Percentiles rank a stretch among this genome's conserved stretches.
phyloP scores from a whole-genome alignment of 2,113 vertebrate species.

The Haliaeetus leucogaster region DNA sequence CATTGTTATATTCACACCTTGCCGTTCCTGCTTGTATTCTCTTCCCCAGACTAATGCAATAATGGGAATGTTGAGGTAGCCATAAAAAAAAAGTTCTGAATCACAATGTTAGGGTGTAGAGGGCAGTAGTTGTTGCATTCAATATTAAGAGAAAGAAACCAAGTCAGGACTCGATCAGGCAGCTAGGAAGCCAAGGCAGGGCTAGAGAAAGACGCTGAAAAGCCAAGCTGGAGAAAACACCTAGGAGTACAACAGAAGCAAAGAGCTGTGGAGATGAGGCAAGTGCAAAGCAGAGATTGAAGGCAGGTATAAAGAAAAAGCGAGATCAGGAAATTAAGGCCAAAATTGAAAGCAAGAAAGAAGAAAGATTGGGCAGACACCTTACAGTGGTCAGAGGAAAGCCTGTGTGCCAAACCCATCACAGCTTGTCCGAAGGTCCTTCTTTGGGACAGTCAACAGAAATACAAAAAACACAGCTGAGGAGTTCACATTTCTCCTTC shows the following conservation, averaged over 20 bases:
- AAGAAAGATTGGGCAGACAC: not conserved
- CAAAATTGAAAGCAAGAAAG: not conserved
- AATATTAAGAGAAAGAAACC: not conserved
- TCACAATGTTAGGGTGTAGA: not conserved
- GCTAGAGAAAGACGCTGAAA: not conserved
- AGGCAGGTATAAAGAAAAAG: not conserved
- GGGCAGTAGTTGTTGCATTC: not conserved
- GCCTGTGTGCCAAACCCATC: too few species aligned
- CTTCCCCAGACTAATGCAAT: not conserved
- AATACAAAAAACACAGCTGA: not conserved
- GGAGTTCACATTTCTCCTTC: not conserved
- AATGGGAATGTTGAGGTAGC: not conserved
- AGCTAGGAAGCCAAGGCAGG: not conserved
- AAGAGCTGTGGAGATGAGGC: not conserved
- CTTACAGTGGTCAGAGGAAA: not conserved
- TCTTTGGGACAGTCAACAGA: not conserved
- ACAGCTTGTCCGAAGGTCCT: not conserved
- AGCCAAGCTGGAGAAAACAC: not conserved
- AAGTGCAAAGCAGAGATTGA: not conserved
- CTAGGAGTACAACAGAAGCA: not conserved
- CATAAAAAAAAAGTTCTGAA: not conserved
- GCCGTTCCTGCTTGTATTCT: not conserved
- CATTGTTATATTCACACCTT: not conserved
- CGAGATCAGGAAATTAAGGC: not conserved
- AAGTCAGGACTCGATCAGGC: not conserved